These are phyloP conservation scores for Trialeurodes vaporariorum DNA, from an alignment of 1,140 invertebrate species.

Conservation along the genomic window DNA sequence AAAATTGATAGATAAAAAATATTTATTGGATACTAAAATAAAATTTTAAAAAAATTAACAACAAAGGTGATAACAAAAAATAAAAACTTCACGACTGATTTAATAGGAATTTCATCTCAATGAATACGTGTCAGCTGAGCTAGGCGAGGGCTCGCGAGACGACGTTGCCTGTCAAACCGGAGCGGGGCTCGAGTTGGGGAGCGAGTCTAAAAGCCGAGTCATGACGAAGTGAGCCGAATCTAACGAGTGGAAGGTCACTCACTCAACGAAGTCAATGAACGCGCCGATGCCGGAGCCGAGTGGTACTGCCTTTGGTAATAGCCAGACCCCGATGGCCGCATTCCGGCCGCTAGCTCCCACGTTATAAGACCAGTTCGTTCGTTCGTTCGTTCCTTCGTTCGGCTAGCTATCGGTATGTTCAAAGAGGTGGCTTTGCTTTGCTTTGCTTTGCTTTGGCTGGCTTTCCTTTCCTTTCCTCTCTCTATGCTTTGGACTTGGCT, in stretches of 20 bases:
- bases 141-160: background rate
- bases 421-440: too few relatives aligned
- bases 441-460: background rate
- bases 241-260: conserved; percentile 7
- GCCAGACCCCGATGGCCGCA: background rate
- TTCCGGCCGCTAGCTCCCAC: background rate
- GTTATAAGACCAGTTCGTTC: background rate
- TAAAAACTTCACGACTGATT: background rate
- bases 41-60: background rate
- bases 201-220: conserved; percentile 5
- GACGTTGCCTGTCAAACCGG: background rate
- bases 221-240: background rate
- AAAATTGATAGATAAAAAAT: background rate
- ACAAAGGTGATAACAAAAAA: conserved; percentile 1
- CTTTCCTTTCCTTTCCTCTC: too few relatives aligned
- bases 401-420: background rate
- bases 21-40: background rate
- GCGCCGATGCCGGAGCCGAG: conserved; percentile 1
- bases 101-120: background rate
- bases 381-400: background rate
- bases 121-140: background rate
- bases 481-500: background rate
- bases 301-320: conserved; percentile 9
- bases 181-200: background rate
- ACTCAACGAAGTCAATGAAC: conserved; percentile 11